A percentile compares a stretch with the other conserved stretches of the same genome.
These are phyloP conservation scores for Anagrus nilaparvatae DNA, from an alignment of 1,140 invertebrate species.

Conservation along the genomic window DNA sequence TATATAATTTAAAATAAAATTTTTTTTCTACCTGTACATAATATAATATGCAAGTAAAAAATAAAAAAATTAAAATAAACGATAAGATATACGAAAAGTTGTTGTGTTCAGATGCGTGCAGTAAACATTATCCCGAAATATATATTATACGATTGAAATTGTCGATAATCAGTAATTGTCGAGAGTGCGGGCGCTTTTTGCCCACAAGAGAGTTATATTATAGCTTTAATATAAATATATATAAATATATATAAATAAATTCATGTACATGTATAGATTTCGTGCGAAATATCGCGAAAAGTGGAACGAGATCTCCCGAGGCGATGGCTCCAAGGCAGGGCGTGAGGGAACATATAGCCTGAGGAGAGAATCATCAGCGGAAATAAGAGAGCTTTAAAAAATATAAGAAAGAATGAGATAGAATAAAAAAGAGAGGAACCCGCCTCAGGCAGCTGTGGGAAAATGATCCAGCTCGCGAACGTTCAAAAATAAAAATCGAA, in stretches of 20 bases:
- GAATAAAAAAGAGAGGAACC: slow-evolving; percentile 21
- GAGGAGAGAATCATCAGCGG: slow-evolving; percentile 4
- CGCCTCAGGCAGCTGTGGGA: slow-evolving; percentile 31
- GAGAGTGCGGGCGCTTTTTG: slow-evolving; percentile 14
- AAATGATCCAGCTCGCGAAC: slow-evolving; percentile 28
- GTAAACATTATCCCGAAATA: slow-evolving; percentile 22
- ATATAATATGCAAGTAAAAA: not conserved
- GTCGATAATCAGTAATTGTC: slow-evolving; percentile 24
- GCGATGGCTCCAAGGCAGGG: slow-evolving; percentile 15
- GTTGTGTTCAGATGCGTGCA: slow-evolving; percentile 18
- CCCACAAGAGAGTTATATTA: too few relatives aligned
- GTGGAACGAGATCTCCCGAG: slow-evolving; percentile 27
- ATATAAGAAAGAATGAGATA: slow-evolving; percentile 13
- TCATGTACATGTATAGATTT: too few relatives aligned
- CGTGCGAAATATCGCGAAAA: slow-evolving; percentile 30
- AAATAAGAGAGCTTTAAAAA: slow-evolving; percentile 9
- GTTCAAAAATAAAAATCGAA: slow-evolving; percentile 18
- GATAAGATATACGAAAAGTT: not conserved
- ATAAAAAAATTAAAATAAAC: slow-evolving; percentile 1
- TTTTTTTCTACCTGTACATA: too few relatives aligned
- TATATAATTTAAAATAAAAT: too few relatives aligned
- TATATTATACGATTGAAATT: slow-evolving; percentile 21
- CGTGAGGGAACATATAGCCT: not conserved
- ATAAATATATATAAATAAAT: too few relatives aligned
- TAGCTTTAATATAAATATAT: too few relatives aligned